Percentiles rank a stretch among this genome's conserved stretches.
Conservation (phyloP, 2,888 invertebrate species). For the Drosophila fulvimacula region DNA sequence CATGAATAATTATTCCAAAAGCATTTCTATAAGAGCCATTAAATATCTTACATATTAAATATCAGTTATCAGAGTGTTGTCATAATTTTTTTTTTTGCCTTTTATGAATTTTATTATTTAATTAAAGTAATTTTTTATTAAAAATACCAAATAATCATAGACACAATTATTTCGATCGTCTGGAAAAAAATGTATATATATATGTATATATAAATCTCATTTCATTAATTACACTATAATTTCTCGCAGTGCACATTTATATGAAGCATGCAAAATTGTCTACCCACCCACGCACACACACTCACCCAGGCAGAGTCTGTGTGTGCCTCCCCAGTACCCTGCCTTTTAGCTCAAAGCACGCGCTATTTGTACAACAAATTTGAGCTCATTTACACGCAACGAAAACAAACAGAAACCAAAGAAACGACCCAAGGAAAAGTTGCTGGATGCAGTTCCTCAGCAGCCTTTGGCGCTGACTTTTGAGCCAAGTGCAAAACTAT, state of each 20-base stretch:
- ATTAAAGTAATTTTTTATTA: neutral
- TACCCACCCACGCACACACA: neutral
- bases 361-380: slow-evolving; percentile 73
- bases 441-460: slow-evolving; percentile 32
- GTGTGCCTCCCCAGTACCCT: neutral
- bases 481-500: slow-evolving; percentile 65
- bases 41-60: no score
- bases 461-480: slow-evolving; percentile 53
- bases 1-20: no score
- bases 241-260: slow-evolving; percentile 14
- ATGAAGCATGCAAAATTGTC: slow-evolving; percentile 13
- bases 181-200: no score
- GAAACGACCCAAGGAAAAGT: slow-evolving; percentile 34
- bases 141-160: neutral
- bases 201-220: no score
- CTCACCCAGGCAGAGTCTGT: neutral
- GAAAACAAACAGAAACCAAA: slow-evolving; percentile 35
- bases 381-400: slow-evolving; percentile 75
- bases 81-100: no score
- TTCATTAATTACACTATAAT: neutral
- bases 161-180: neutral
- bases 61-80: no score
- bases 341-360: slow-evolving; percentile 24
- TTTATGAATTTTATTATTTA: neutral
- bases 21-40: no score